phyloP scores from a whole-genome alignment of 2,888 invertebrate genomes.

The Micoletzkya japonica region DNA sequence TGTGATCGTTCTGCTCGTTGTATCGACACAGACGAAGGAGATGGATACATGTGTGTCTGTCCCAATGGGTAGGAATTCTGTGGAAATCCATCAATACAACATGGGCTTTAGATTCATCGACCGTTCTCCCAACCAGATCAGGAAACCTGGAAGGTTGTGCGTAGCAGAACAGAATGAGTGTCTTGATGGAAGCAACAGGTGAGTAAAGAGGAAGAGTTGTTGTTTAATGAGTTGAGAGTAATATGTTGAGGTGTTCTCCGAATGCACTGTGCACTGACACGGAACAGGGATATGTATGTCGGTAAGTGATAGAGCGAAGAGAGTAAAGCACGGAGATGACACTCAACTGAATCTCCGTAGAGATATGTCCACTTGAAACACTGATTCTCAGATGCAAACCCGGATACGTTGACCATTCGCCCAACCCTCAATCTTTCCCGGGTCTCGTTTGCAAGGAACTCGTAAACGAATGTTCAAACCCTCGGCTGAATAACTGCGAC shows the following conservation, averaged over 20 bases:
- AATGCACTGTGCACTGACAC: slow-evolving; percentile 63
- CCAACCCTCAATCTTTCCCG: slow-evolving; percentile 57
- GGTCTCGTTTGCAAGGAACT: slow-evolving; percentile 58
- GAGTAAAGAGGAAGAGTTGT: not conserved
- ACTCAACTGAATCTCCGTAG: too few species aligned
- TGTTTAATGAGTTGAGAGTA: not conserved
- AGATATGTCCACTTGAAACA: too few species aligned
- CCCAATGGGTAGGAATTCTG: slow-evolving; percentile 33
- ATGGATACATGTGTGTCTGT: slow-evolving; percentile 58
- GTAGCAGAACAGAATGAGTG: slow-evolving; percentile 62
- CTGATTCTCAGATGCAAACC: slow-evolving; percentile 49
- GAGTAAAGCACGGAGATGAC: too few species aligned
- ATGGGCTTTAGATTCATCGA: slow-evolving; percentile 51
- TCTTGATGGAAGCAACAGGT: slow-evolving; percentile 48
- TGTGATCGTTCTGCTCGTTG: slow-evolving; percentile 61
- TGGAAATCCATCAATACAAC: slow-evolving; percentile 11
- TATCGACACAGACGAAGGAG: slow-evolving; percentile 59
- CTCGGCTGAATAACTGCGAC: slow-evolving; percentile 53
- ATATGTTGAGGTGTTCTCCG: slow-evolving; percentile 54
- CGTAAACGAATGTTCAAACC: slow-evolving; percentile 58
- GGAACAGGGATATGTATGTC: slow-evolving; percentile 58
- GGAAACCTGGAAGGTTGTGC: slow-evolving; percentile 59
- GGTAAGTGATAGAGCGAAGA: slow-evolving; percentile 30
- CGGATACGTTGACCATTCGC: slow-evolving; percentile 63
- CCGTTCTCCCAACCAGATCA: slow-evolving; percentile 50